These are phyloP conservation scores for Paracanthobrama guichenoti DNA, from an alignment of 2,113 vertebrate genomes.

Conservation along the genomic window DNA sequence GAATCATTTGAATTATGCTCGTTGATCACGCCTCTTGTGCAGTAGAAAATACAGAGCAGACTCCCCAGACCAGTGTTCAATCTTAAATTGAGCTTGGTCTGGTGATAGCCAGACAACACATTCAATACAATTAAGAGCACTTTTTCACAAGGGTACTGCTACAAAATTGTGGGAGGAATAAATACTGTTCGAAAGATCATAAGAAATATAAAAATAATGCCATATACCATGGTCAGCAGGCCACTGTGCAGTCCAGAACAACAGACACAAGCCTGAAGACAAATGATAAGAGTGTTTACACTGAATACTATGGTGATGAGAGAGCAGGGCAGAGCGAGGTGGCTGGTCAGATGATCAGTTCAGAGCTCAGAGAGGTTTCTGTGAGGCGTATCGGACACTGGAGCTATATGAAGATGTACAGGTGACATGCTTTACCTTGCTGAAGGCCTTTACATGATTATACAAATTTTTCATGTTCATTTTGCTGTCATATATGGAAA, in stretches of 20 bases:
- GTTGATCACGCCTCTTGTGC: too few relatives aligned
- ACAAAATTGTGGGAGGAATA: too few relatives aligned
- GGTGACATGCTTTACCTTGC: slow-evolving; percentile 30
- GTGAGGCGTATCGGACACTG: background rate
- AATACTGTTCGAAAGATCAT: background rate
- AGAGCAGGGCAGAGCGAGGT: slow-evolving; percentile 64
- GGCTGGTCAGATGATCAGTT: slow-evolving; percentile 5
- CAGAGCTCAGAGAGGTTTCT: background rate
- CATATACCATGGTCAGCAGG: background rate
- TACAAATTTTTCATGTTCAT: background rate
- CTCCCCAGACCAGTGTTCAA: too few relatives aligned
- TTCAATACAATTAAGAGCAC: background rate
- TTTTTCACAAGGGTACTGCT: too few relatives aligned
- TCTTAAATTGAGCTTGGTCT: too few relatives aligned
- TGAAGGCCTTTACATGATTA: background rate
- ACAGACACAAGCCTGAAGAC: background rate
- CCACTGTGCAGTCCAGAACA: background rate
- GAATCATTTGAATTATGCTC: too few relatives aligned
- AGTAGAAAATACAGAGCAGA: too few relatives aligned
- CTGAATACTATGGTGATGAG: slow-evolving; percentile 49
- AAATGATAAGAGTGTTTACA: slow-evolving; percentile 39
- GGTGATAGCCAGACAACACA: too few relatives aligned
- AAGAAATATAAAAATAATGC: background rate
- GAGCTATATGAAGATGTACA: slow-evolving; percentile 40
- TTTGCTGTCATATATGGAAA: background rate